Conservation (phyloP, 92 coral and sea anemone genomes). For the Isaurus tuberculatus region DNA sequence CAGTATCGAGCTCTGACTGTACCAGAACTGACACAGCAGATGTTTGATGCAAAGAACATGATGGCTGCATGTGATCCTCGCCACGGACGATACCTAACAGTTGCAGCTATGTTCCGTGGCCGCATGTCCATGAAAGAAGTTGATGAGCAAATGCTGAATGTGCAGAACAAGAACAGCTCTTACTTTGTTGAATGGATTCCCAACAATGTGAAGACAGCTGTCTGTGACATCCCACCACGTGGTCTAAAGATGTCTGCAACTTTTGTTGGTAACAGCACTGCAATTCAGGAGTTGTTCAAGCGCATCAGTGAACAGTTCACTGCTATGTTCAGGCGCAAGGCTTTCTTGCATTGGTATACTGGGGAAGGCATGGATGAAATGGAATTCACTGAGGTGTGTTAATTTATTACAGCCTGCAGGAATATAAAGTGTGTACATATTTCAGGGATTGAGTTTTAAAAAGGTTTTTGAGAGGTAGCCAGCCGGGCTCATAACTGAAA, state of each 20-base stretch:
- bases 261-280: slow-evolving; percentile 99
- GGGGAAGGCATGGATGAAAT: too few species aligned
- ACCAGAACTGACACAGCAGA: slow-evolving; percentile 99
- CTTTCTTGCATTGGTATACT: slow-evolving; percentile 99
- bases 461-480: too few species aligned
- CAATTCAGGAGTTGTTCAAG: slow-evolving; percentile 98
- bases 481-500: too few species aligned
- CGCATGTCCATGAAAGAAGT: slow-evolving; percentile 99
- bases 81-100: slow-evolving; percentile 98
- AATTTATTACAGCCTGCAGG: too few species aligned
- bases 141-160: slow-evolving; percentile 97
- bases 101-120: slow-evolving; percentile 99
- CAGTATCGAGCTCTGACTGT: slow-evolving; percentile 98
- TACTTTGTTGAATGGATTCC: too few species aligned
- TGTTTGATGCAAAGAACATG: slow-evolving; percentile 99
- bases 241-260: too few species aligned
- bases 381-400: too few species aligned
- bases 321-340: slow-evolving; percentile 99
- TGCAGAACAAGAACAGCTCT: slow-evolving; percentile 98
- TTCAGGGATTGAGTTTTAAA: too few species aligned
- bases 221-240: too few species aligned
- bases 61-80: slow-evolving; percentile 99
- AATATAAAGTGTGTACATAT: too few species aligned
- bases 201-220: too few species aligned
- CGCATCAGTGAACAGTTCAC: slow-evolving; percentile 99